Conservation (phyloP, 1,140 invertebrate genomes). For the Plectrocnemia conspersa region DNA sequence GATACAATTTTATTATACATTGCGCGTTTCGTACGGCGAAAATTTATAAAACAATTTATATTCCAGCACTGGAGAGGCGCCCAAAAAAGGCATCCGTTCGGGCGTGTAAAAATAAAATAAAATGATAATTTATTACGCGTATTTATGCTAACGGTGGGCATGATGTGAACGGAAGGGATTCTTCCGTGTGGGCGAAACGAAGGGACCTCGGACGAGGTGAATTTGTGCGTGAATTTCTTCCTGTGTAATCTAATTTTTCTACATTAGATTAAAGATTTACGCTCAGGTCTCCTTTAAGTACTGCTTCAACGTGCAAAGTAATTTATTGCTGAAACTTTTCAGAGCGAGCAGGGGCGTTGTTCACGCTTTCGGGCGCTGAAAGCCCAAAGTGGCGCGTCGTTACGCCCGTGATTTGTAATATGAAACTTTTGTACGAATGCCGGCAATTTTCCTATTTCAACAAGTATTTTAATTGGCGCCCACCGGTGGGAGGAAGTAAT, state of each 20-base stretch:
- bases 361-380: slow-evolving; percentile 21
- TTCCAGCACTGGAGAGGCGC: not conserved
- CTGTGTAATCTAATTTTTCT: slow-evolving; percentile 32
- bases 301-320: slow-evolving; percentile 28
- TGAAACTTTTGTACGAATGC: slow-evolving; percentile 30
- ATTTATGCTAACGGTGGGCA: no score
- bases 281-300: slow-evolving; percentile 18
- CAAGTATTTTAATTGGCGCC: slow-evolving; percentile 24
- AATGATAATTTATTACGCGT: no score
- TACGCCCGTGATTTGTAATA: slow-evolving; percentile 33
- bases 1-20: no score
- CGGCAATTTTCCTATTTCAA: slow-evolving; percentile 18
- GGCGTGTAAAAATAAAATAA: not conserved
- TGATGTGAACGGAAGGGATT: no score
- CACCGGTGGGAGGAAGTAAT: slow-evolving; percentile 5
- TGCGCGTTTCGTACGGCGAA: not conserved
- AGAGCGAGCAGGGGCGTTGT: slow-evolving; percentile 20
- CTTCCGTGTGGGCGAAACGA: not conserved
- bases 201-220: not conserved
- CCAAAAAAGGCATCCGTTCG: not conserved
- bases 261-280: slow-evolving; percentile 36
- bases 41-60: slow-evolving; percentile 11
- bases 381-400: slow-evolving; percentile 31
- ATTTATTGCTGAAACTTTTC: slow-evolving; percentile 34
- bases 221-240: slow-evolving; percentile 18